Base-by-base conservation (phyloP, 2,797 vertebrate species). In the Cheirogaleus major region DNA sequence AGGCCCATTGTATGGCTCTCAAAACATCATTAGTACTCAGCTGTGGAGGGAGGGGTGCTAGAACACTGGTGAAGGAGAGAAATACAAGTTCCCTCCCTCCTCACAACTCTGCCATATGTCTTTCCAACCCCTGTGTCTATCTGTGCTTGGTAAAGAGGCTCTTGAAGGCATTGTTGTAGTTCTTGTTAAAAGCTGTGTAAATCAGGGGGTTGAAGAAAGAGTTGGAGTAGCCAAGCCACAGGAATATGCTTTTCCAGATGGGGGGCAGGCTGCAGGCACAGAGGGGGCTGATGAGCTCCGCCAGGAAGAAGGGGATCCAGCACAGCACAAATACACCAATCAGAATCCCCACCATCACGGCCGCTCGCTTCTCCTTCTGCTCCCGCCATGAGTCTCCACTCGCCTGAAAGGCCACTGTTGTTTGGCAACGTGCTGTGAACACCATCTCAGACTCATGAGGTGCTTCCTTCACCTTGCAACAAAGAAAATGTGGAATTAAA, bases 151-250 rank as follows among this genome's bases (percentile, higher is more conserved):
- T 98, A 93, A 99, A 99, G 96, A 99, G 99, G 98, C 97, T 99
- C 97, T 99, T 99, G 98, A 99, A 99, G 95, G 99, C 99, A 84
- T 98, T 99, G 87, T 99, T 99, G 95, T 99, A 99, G 85, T 99
- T 99, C 96, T 99, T 99, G 98, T 99, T 99, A 98, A 99, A 99
- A 83, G 99, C 99, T 65, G 99, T 99, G 97, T 99, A 99, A 94
- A 99, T 99, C 93, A 99, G 98, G 3, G 99, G 99, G 97, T 99
- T 99, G 93, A 99, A 99, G 97, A 99, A 99, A 93, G 99, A 99
- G 98, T 99, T 99, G 96, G 99, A 99, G 98, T 99, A 99, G 69
- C 99, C 99, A 22, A 99, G 99, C 99, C 99, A 99, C 89, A 99
- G 99, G 96, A 99, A 99, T 95, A 99, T 98, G 96, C 38, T 99